Evolutionary conservation across 2,888 invertebrate genomes (phyloP), one percentile per base, ranked within the genome.

Genomic region (Hirtodrosophila alboralis): DNA sequence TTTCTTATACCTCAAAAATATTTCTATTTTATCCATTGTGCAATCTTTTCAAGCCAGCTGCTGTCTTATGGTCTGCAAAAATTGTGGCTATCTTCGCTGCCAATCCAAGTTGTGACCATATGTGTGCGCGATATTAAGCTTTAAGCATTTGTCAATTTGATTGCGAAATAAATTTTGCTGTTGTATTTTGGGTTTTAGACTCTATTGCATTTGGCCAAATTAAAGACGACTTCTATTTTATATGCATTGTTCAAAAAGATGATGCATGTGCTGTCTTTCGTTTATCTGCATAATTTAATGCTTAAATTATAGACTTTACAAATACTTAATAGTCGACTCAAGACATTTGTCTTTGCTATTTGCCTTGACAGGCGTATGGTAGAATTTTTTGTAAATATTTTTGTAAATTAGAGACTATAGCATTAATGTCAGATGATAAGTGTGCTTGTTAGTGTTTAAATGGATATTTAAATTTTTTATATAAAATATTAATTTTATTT

Each of bases 141-240:
- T 64, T 44, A 43, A 59, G 62, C 84, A 86, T 86, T 84, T 81
- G 84, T 85, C 84, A 84, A 84, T 62, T 77, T 81, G 79, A 84
- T 86, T 81, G 78, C 75, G 60, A 84, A 81, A 84, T 84, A 84
- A 81, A 81, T 84, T 78, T 27, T 56, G 37, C 37, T 28, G 53
- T 28, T 58, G 60, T 41, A 57, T 59, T 47, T 23, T 21, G 3
- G 23, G 6, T 23, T 23, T 3, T 23, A 6, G 23, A 1, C 8
- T 51, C 43, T 43, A 31, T 36, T 60, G 49, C 49, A 30, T 40
- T 49, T 41, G 56, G 53, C 51, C 51, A 57, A 56, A 63, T 59
- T 68, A 47, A 64, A 67, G 49, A 44, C 37, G n/a, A n/a, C n/a
- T n/a, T n/a, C n/a, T n/a, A n/a, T 52, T 45, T 51, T 33, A 14